Conservation (phyloP, 2,888 invertebrate species). For the Hypolimnas misippus region DNA sequence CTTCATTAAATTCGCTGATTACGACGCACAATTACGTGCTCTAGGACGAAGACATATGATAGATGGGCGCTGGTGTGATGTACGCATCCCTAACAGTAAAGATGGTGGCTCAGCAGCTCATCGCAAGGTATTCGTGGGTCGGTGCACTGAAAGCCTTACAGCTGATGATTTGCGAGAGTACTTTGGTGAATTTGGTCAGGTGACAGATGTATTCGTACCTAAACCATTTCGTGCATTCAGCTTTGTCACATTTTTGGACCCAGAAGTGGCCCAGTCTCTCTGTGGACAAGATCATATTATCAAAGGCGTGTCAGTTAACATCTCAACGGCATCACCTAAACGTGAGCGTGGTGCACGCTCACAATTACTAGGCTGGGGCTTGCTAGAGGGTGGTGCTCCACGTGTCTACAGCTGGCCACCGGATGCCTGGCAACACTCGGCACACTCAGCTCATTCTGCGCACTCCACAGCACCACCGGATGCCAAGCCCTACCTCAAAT, state of each 20-base stretch:
- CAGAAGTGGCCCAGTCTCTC: conserved; percentile 90
- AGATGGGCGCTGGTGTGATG: conserved; percentile 89
- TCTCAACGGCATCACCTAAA: conserved; percentile 94
- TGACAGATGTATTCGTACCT: conserved; percentile 94
- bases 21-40: conserved; percentile 86
- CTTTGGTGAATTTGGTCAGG: conserved; percentile 91
- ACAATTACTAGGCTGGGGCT: conserved; percentile 64
- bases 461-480: conserved; percentile 54
- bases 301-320: conserved; percentile 93
- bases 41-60: conserved; percentile 87
- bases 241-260: conserved; percentile 93
- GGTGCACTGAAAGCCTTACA: conserved; percentile 91
- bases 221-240: conserved; percentile 93
- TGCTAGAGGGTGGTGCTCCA: conserved; percentile 59
- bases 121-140: conserved; percentile 92
- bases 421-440: conserved; percentile 51
- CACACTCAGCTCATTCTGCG: conserved; percentile 50
- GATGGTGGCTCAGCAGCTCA: conserved; percentile 87
- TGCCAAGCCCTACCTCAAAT: conserved; percentile 78
- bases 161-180: conserved; percentile 91
- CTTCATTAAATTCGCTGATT: conserved; percentile 87
- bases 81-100: conserved; percentile 88
- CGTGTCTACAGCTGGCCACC: conserved; percentile 59
- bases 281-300: conserved; percentile 94
- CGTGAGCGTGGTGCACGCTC: conserved; percentile 77